Conservation (phyloP, 1,140 invertebrate genomes). For the Drosophila melanica region DNA sequence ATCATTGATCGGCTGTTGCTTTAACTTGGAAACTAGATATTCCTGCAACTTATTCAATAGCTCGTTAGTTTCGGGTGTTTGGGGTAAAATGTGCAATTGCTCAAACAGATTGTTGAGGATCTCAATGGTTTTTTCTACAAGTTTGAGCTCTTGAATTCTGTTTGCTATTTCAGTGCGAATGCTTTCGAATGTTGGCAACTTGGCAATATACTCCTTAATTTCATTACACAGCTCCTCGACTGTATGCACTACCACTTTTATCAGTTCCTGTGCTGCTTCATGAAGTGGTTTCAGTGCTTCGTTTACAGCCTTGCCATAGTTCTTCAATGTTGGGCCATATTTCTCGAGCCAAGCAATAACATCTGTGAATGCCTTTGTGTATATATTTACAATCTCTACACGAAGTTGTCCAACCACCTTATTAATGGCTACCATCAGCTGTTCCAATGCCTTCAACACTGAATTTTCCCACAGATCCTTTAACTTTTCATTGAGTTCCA, state of each 20-base stretch:
- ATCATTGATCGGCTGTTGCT: conserved; percentile 85
- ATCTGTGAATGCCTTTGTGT: conserved; percentile 52
- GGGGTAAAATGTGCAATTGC: conserved; percentile 85
- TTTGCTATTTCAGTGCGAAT: conserved; percentile 49
- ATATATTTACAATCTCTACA: conserved; percentile 43
- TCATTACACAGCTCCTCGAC: conserved; percentile 84
- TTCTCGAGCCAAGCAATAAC: conserved; percentile 66
- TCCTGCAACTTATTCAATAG: conserved; percentile 85
- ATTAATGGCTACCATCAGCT: conserved; percentile 41
- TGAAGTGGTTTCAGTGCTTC: conserved; percentile 86
- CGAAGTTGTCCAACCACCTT: conserved; percentile 56
- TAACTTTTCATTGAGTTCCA: conserved; percentile 83
- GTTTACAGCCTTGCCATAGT: conserved; percentile 85
- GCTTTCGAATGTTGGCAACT: conserved; percentile 84
- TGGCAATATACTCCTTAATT: conserved; percentile 85
- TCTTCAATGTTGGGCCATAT: conserved; percentile 88
- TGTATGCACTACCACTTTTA: conserved; percentile 84
- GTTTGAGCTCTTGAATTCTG: conserved; percentile 69
- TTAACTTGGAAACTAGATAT: conserved; percentile 86
- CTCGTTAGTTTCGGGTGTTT: conserved; percentile 85
- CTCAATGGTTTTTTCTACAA: conserved; percentile 84
- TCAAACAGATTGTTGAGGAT: conserved; percentile 85
- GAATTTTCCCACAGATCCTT: conserved; percentile 86
- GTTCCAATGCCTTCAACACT: conserved; percentile 64
- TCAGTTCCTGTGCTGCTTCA: conserved; percentile 84